Percentiles rank a stretch among this genome's conserved stretches.
phyloP scores from a whole-genome alignment of 2,113 vertebrate genomes.

The Ariopsis seemanni region DNA sequence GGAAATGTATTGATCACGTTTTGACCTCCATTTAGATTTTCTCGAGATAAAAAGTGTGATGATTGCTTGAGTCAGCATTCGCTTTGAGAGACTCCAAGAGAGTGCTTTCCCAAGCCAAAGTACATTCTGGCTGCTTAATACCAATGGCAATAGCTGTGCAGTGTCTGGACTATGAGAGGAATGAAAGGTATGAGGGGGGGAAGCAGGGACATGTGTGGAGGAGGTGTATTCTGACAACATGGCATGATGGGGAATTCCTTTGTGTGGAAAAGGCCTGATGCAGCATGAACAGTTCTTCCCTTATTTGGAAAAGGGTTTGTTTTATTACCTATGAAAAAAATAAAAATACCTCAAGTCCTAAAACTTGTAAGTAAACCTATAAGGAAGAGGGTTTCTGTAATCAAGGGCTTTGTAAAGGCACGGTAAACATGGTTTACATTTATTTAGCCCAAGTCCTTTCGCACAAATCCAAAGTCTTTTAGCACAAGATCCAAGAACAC shows the following conservation, averaged over 20 bases:
- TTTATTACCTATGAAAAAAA: neutral
- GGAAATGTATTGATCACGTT: neutral
- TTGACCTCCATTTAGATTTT: neutral
- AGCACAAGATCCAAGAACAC: too few species aligned
- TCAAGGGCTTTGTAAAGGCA: neutral
- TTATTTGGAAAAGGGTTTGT: conserved; percentile 1
- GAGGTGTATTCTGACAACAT: conserved; percentile 12
- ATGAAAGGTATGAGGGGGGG: conserved; percentile 6
- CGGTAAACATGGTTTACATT: neutral
- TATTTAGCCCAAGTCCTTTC: too few species aligned
- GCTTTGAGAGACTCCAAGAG: neutral
- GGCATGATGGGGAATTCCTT: neutral
- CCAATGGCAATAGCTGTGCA: conserved; percentile 12
- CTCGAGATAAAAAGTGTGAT: neutral
- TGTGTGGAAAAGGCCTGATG: conserved; percentile 13
- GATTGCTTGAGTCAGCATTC: neutral
- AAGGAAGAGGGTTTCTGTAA: neutral
- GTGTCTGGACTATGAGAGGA: conserved; percentile 33
- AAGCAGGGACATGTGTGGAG: neutral
- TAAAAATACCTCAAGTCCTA: neutral
- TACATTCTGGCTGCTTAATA: conserved; percentile 9
- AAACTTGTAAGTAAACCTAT: neutral
- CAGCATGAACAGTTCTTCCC: neutral
- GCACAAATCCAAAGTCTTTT: too few species aligned
- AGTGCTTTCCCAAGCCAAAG: neutral